Evolutionary conservation across 2,888 invertebrate genomes (phyloP).

Genomic region (Tinea semifulvella): DNA sequence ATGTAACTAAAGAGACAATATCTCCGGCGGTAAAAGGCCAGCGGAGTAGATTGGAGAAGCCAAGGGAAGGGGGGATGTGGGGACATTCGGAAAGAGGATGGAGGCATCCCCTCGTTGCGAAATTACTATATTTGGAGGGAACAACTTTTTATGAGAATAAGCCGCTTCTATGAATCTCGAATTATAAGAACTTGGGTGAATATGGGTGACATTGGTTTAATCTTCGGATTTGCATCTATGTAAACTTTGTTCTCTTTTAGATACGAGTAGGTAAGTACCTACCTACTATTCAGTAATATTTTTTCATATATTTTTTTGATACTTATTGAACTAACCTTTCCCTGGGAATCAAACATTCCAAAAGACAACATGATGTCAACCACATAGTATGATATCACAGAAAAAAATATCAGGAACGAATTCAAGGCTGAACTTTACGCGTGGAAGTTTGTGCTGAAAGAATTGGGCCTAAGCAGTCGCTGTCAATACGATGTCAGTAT

Average conservation of each 20-base stretch:
- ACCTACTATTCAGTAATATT: too few relatives aligned
- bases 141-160: conserved; percentile 67
- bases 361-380: too few relatives aligned
- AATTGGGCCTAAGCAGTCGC: too few relatives aligned
- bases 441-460: too few relatives aligned
- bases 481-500: too few relatives aligned
- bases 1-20: conserved; percentile 66
- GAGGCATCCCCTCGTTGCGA: conserved; percentile 43
- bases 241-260: conserved; percentile 2
- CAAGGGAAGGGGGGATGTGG: conserved; percentile 21
- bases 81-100: conserved; percentile 16
- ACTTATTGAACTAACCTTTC: too few relatives aligned
- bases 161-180: conserved; percentile 61
- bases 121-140: conserved; percentile 66
- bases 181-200: conserved; percentile 50
- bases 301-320: too few relatives aligned
- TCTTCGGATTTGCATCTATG: not conserved
- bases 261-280: too few relatives aligned
- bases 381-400: too few relatives aligned
- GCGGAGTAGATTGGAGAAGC: conserved; percentile 40
- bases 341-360: too few relatives aligned
- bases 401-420: too few relatives aligned
- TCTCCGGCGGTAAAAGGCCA: conserved; percentile 64
- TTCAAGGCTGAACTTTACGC: too few relatives aligned
- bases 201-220: conserved; percentile 6